phyloP scores from a whole-genome alignment of 2,888 invertebrate genomes.

The Limulus polyphemus region DNA sequence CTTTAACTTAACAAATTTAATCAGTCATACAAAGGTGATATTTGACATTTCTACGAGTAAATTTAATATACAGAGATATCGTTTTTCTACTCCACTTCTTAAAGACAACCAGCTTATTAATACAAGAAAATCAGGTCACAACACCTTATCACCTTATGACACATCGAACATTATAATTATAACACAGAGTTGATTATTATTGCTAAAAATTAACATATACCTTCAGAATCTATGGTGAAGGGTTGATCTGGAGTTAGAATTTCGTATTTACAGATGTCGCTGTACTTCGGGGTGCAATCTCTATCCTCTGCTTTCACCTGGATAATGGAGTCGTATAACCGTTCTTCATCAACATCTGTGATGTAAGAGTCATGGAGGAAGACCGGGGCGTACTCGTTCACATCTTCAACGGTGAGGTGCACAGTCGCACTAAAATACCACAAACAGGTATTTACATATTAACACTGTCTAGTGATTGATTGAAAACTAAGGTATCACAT shows the following conservation, averaged over 20 bases:
- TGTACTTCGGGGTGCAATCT: slow-evolving; percentile 89
- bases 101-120: too few relatives aligned
- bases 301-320: slow-evolving; percentile 82
- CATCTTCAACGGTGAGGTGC: slow-evolving; percentile 26
- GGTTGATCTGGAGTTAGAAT: slow-evolving; percentile 81
- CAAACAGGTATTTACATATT: too few relatives aligned
- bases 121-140: too few relatives aligned
- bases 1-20: too few relatives aligned
- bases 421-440: slow-evolving; percentile 20
- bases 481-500: neutral
- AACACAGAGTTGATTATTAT: too few relatives aligned
- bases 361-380: slow-evolving; percentile 27
- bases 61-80: too few relatives aligned
- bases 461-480: too few relatives aligned
- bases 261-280: slow-evolving; percentile 95
- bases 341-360: slow-evolving; percentile 31
- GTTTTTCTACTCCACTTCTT: too few relatives aligned
- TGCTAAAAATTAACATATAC: slow-evolving; percentile 37
- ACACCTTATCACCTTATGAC: too few relatives aligned
- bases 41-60: too few relatives aligned
- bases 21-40: too few relatives aligned
- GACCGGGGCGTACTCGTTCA: slow-evolving; percentile 27
- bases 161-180: too few relatives aligned
- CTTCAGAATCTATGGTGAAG: slow-evolving; percentile 82
- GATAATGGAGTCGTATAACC: slow-evolving; percentile 75